Evolutionary conservation across 2,888 invertebrate species (phyloP), one percentile per base, ranked within the genome.

Genomic region (Drosophila mulleri): DNA sequence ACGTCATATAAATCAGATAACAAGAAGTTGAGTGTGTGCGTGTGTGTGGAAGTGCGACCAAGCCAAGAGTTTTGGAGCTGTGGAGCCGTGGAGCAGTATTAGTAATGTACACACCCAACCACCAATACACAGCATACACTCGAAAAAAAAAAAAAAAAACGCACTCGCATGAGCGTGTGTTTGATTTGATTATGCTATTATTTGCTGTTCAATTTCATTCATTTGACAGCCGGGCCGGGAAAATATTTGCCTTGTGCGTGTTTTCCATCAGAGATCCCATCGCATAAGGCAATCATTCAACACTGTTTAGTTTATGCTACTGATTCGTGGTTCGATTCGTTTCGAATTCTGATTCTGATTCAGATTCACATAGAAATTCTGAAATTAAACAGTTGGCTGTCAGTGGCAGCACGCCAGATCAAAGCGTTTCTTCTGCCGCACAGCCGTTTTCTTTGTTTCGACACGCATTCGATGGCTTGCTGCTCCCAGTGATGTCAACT

Each of bases 111-210:
- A 75, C 66, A 68, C 59, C 62, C 64, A 78, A 23, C 37, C 39
- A 23, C 37, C 39, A 16, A 39, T 16, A 39, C 7, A 9, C 53
- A 18, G n/a, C n/a, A 60, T 53, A 47, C 23, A 69, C 37, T 57
- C 57, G 5, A 23, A 2, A 9, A 54, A 35, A 37, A 54, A 35
- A 54, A 35, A 37, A 54, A 20, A 52, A 57, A 39, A 44, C 52
- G 37, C 37, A 37, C 20, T 56, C 44, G 41, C 23, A 53, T 44
- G 63, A 69, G 65, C 26, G 78, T 77, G 61, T 62, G 53, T 74
- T 85, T 75, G 84, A 88, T 84, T 89, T 88, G 83, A 82, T 84
- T 85, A 84, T 88, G 72, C 73, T 78, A 79, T 75, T 89, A 89
- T 89, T 78, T 69, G 82, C 69, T 87, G 79, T 84, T 82, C 78